Percentiles rank a stretch among this genome's conserved stretches.
These are phyloP conservation scores for Elgonia sp. DNA, from an alignment of 2,888 invertebrate species.

Conservation along the genomic window DNA sequence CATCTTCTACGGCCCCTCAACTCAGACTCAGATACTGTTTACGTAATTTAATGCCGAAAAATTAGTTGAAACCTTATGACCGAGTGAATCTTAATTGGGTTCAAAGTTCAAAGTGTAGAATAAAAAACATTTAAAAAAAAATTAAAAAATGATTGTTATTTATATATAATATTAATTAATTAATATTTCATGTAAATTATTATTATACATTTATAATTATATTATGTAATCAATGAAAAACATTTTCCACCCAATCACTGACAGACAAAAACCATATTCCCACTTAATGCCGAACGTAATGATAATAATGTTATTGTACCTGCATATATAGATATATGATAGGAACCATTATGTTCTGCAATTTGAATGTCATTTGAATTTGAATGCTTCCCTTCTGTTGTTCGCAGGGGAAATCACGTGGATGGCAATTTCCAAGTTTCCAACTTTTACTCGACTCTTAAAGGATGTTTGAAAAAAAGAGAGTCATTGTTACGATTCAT, in stretches of 20 bases:
- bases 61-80: too few species aligned
- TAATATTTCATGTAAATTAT: too few species aligned
- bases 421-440: slow-evolving; percentile 67
- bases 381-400: slow-evolving; percentile 72
- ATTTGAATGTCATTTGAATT: slow-evolving; percentile 75
- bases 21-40: too few species aligned
- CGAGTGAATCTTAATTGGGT: too few species aligned
- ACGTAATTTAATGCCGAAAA: too few species aligned
- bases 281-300: slow-evolving; percentile 31
- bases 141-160: not conserved
- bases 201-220: too few species aligned
- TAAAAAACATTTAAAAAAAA: not conserved
- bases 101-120: too few species aligned
- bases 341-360: slow-evolving; percentile 68
- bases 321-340: slow-evolving; percentile 63
- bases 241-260: slow-evolving; percentile 15
- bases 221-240: too few species aligned
- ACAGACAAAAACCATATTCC: slow-evolving; percentile 35
- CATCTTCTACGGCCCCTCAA: too few species aligned
- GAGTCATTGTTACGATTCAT: slow-evolving; percentile 50
- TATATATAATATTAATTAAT: not conserved
- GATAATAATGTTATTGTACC: slow-evolving; percentile 67
- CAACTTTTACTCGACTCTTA: slow-evolving; percentile 69
- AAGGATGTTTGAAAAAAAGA: slow-evolving; percentile 63
- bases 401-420: slow-evolving; percentile 68